phyloP scores from a whole-genome alignment of 2,797 vertebrate species.

The Champsocephalus esox region DNA sequence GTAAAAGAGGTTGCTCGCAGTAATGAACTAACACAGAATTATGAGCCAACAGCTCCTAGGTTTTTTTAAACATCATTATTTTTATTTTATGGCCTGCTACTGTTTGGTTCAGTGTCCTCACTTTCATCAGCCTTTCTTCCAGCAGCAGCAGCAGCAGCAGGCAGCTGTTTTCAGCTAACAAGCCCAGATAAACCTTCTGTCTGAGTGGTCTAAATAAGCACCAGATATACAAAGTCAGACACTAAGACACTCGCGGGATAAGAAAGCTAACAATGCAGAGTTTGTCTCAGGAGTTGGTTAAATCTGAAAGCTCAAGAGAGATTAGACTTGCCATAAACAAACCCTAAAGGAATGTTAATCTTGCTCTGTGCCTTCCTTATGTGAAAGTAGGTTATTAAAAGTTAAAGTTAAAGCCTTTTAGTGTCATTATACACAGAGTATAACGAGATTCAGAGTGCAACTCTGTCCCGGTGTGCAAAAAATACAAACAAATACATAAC shows the following conservation, averaged over 20 bases:
- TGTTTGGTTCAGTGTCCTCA: not conserved
- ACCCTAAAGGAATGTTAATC: not conserved
- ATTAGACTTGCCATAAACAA: not conserved
- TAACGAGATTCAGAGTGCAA: too few relatives aligned
- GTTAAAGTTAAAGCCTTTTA: too few relatives aligned
- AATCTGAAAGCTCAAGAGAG: not conserved
- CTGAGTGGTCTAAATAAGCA: not conserved
- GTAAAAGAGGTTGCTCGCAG: not conserved
- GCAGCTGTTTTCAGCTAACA: conserved; percentile 2
- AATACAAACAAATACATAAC: too few relatives aligned
- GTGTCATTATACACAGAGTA: too few relatives aligned
- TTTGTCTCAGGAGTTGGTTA: not conserved
- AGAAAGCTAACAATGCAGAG: not conserved
- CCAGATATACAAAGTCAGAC: not conserved
- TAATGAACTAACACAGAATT: conserved; percentile 6
- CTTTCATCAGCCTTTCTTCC: not conserved
- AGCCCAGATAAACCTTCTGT: not conserved
- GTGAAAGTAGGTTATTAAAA: not conserved
- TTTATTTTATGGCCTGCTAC: not conserved
- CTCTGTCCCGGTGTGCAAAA: too few relatives aligned
- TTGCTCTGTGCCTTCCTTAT: not conserved
- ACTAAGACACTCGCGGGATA: not conserved
- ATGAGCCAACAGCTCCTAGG: not conserved
- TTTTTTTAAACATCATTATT: conserved; percentile 5
- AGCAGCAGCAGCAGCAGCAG: not conserved